These are phyloP conservation scores for Drosophila aldrichi DNA, from an alignment of 2,888 invertebrate species.

Conservation along the genomic window DNA sequence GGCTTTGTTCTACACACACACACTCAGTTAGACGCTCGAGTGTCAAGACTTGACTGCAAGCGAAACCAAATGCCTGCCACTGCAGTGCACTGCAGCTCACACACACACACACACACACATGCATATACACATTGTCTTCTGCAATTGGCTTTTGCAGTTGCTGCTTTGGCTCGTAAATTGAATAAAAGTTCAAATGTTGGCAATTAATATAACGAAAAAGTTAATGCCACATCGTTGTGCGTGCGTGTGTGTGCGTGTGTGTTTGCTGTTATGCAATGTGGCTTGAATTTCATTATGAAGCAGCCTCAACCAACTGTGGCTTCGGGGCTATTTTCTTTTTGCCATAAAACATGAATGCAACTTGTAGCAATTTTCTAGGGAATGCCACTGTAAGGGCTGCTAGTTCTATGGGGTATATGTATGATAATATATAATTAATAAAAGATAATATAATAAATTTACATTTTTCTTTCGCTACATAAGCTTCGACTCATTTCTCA, in stretches of 20 bases:
- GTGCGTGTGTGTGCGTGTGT: constrained; percentile 32
- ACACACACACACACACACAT: constrained; percentile 5
- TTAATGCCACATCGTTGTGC: constrained; percentile 63
- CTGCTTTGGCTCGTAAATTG: constrained; percentile 81
- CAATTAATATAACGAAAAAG: constrained; percentile 84
- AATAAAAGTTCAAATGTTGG: constrained; percentile 84
- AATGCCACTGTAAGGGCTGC: neutral
- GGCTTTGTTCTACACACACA: constrained; percentile 41
- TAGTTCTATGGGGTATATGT: neutral
- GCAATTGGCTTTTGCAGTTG: constrained; percentile 37
- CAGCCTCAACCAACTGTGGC: constrained; percentile 49
- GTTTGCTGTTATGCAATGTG: constrained; percentile 17
- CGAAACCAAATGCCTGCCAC: constrained; percentile 45
- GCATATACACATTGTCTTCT: neutral
- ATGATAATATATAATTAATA: neutral
- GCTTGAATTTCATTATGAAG: constrained; percentile 17
- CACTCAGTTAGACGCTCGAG: constrained; percentile 14
- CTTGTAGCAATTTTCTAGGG: constrained; percentile 2
- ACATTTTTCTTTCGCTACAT: neutral
- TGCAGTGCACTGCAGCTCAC: constrained; percentile 33
- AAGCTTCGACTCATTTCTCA: too few species aligned
- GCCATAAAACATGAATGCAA: constrained; percentile 11
- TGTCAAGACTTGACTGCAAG: constrained; percentile 51
- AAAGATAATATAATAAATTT: neutral
- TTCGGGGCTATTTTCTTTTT: neutral